Conservation (phyloP, 2,888 invertebrate genomes). For the Pollenia angustigena region DNA sequence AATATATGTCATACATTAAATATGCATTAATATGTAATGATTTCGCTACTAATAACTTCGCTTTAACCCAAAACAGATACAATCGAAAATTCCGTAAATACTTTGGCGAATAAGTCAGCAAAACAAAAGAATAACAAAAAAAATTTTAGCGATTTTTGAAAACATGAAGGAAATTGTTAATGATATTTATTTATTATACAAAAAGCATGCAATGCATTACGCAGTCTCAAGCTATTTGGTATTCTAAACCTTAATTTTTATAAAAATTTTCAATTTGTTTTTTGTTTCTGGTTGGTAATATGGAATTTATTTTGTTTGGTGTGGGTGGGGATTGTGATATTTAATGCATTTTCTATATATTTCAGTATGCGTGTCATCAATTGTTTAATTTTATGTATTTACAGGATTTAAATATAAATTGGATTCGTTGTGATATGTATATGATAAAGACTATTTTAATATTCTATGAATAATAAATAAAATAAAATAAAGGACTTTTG, state of each 20-base stretch:
- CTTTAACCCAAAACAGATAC: not conserved
- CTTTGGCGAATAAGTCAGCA: not conserved
- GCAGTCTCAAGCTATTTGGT: slow-evolving; percentile 45
- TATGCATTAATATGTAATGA: slow-evolving; percentile 71
- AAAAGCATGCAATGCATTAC: not conserved
- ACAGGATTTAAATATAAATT: slow-evolving; percentile 71
- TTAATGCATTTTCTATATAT: slow-evolving; percentile 55
- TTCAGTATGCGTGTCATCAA: slow-evolving; percentile 52
- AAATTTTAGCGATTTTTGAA: not conserved
- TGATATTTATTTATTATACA: slow-evolving; percentile 7
- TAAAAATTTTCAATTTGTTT: slow-evolving; percentile 34
- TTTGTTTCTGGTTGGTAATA: not conserved
- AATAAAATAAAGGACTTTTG: not conserved
- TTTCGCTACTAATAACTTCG: not conserved
- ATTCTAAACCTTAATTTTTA: slow-evolving; percentile 50
- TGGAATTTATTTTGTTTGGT: too few species aligned
- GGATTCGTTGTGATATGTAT: slow-evolving; percentile 46
- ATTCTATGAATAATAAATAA: slow-evolving; percentile 47
- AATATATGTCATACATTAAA: slow-evolving; percentile 69
- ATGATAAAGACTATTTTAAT: slow-evolving; percentile 35
- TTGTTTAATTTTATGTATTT: slow-evolving; percentile 67
- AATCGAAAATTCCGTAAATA: slow-evolving; percentile 23
- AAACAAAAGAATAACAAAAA: not conserved
- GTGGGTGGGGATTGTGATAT: slow-evolving; percentile 21
- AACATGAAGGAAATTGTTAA: slow-evolving; percentile 55